Evolutionary conservation across 1,140 invertebrate genomes (phyloP).

Genomic region (Drosophila serrata): DNA sequence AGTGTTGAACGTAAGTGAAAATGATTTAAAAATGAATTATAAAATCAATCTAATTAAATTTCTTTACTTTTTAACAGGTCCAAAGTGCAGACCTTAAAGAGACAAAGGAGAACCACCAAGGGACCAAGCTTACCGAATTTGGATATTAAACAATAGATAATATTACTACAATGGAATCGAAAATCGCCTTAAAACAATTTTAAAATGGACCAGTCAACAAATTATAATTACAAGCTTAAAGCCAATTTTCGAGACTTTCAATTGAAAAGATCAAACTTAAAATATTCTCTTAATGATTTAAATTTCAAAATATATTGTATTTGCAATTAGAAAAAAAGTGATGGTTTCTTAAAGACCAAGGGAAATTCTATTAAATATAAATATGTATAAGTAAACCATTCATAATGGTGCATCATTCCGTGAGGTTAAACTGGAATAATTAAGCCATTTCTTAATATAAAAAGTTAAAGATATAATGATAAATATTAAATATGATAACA

Average conservation of each 20-base stretch:
- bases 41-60: neutral
- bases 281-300: neutral
- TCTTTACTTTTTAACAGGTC: neutral
- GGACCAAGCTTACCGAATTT: neutral
- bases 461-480: no score
- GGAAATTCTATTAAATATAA: no score
- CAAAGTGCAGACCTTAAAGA: neutral
- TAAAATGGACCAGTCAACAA: neutral
- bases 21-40: neutral
- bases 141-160: neutral
- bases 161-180: neutral
- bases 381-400: no score
- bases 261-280: neutral
- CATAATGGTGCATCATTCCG: no score
- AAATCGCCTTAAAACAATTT: neutral
- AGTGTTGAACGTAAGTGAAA: slow-evolving; percentile 1
- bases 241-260: neutral
- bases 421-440: no score
- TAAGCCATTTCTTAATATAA: neutral
- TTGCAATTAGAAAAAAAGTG: no score
- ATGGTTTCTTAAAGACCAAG: neutral
- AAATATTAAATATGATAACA: no score
- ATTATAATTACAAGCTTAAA: neutral
- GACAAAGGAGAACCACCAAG: neutral
- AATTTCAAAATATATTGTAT: neutral